Conservation (phyloP, 2,888 invertebrate genomes). For the Meteorus colon region DNA sequence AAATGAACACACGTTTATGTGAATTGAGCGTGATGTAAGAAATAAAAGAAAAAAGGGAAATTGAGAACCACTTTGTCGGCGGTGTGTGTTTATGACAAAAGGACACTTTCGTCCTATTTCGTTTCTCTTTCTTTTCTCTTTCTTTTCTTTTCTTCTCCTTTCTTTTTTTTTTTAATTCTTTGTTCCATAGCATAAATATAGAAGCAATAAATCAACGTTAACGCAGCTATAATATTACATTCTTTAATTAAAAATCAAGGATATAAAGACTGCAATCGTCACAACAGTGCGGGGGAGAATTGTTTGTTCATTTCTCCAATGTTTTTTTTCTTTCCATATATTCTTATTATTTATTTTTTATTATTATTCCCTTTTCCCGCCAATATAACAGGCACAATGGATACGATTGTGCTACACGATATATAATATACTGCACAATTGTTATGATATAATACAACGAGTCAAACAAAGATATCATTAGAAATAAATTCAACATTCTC, state of each 20-base stretch:
- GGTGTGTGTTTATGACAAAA: slow-evolving; percentile 49
- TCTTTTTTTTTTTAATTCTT: slow-evolving; percentile 21
- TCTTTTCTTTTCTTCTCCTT: background rate
- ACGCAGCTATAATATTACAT: slow-evolving; percentile 63
- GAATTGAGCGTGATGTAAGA: slow-evolving; percentile 2
- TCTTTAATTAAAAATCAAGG: slow-evolving; percentile 65
- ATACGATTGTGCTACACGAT: slow-evolving; percentile 52
- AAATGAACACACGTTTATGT: slow-evolving; percentile 4
- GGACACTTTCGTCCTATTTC: slow-evolving; percentile 47
- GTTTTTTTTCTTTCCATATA: slow-evolving; percentile 26
- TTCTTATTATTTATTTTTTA: background rate
- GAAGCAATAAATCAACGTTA: slow-evolving; percentile 61
- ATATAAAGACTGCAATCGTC: slow-evolving; percentile 60
- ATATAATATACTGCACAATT: slow-evolving; percentile 18
- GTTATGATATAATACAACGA: slow-evolving; percentile 36
- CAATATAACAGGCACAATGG: slow-evolving; percentile 59
- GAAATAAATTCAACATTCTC: slow-evolving; percentile 47
- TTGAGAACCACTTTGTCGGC: slow-evolving; percentile 55
- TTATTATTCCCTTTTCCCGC: background rate
- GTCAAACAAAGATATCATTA: slow-evolving; percentile 41
- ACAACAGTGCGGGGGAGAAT: slow-evolving; percentile 50
- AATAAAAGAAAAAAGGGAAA: slow-evolving; percentile 11
- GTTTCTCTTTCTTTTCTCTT: slow-evolving; percentile 24
- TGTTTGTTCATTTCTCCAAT: slow-evolving; percentile 26
- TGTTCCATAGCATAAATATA: slow-evolving; percentile 48